Percentiles rank a stretch among this genome's conserved stretches.
These are phyloP conservation scores for Hypercompe scribonia DNA, from an alignment of 2,888 invertebrate species.

Conservation along the genomic window DNA sequence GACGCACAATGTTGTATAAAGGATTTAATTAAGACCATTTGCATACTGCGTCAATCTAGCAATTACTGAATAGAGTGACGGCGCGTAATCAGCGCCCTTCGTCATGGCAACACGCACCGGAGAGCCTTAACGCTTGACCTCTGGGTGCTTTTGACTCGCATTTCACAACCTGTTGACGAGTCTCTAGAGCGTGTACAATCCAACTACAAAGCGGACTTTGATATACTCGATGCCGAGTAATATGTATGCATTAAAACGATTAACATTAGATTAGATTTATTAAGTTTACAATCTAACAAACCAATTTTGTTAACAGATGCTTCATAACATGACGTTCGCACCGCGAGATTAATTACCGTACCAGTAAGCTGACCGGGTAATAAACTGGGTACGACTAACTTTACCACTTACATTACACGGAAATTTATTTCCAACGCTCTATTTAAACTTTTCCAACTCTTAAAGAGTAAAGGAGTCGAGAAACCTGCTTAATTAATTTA, in stretches of 20 bases:
- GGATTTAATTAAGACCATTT: conserved; percentile 83
- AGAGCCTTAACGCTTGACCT: conserved; percentile 72
- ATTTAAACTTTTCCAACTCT: conserved; percentile 78
- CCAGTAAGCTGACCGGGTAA: conserved; percentile 70
- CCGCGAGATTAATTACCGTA: conserved; percentile 77
- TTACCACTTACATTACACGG: conserved; percentile 83
- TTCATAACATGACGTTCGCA: conserved; percentile 51
- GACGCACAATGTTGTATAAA: conserved; percentile 71
- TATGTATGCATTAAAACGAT: conserved; percentile 2
- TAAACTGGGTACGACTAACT: conserved; percentile 81
- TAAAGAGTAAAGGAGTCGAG: conserved; percentile 65
- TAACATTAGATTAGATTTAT: conserved; percentile 52
- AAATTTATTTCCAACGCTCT: conserved; percentile 81
- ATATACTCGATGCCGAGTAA: conserved; percentile 21
- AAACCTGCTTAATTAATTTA: conserved; percentile 79
- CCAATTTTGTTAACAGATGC: conserved; percentile 62
- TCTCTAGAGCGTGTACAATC: conserved; percentile 69
- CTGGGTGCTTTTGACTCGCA: conserved; percentile 75
- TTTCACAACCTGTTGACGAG: conserved; percentile 85
- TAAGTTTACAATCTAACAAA: conserved; percentile 54
- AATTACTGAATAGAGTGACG: conserved; percentile 79
- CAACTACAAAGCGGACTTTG: conserved; percentile 67
- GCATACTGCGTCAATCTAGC: conserved; percentile 80
- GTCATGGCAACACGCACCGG: conserved; percentile 73
- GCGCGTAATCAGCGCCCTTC: conserved; percentile 82